Evolutionary conservation across 2,113 vertebrate genomes (phyloP), one percentile per base, ranked within the genome.

Genomic region (Brachyistius frenatus): DNA sequence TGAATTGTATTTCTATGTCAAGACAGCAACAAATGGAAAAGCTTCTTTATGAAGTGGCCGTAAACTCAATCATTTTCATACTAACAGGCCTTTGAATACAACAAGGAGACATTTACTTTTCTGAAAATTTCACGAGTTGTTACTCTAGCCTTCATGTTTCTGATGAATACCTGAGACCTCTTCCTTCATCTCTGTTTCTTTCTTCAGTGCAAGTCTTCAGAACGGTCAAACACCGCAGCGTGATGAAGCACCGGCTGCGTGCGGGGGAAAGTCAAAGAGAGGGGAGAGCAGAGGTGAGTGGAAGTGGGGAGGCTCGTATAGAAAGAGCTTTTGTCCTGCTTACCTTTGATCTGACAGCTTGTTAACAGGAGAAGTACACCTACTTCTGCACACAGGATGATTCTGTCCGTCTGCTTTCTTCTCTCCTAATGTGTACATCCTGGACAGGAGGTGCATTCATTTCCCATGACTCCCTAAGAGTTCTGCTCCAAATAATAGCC

Each of bases 341-440:
- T 80, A 70, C 56, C 81, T 86, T 80, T 89, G 85, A 89, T 89
- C 78, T 91, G 79, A 84, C 80, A 88, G 76, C 75, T 88, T 77
- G 83, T 91, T 89, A 89, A 83, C 63, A 80, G 39, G 37, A 66
- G 54, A 30, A 76, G 58, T 23, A 75, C 60, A 41, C 39, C 64
- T 65, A 15, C 76, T 66, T 71, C 32, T 46, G 64, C 49, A 69
- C 64, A 44, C 75, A 64, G 57, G 64, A 53, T 44, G 46, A 6
- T 50, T 64, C 23, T 23, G 23, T 23, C 23, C 23, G 23, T 46
- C 32, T 68, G 16, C 13, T 47, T 35, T 50, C 33, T 23, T 74
- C 41, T 66, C 46, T 68, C 15, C 30, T 15, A 32, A n/a, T 47
- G 13, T 67, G 30, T 73, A 11, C n/a, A 57, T 57, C 53, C 30